Conservation (phyloP, 2,113 vertebrate species). For the Cygnus atratus region DNA sequence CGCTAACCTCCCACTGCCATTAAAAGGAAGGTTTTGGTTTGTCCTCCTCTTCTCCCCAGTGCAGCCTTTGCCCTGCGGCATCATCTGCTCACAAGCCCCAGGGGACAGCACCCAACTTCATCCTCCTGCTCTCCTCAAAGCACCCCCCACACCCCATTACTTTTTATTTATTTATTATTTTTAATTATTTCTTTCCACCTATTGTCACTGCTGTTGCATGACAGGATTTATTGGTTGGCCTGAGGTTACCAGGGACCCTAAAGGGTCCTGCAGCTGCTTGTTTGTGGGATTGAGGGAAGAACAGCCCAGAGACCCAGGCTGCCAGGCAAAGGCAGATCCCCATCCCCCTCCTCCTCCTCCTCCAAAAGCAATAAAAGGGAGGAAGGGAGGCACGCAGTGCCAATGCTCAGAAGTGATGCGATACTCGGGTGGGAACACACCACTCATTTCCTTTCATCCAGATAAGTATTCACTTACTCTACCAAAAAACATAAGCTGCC, state of each 20-base stretch:
- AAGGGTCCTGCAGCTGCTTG: neutral
- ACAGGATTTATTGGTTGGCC: neutral
- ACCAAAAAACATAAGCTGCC: neutral
- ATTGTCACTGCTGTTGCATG: neutral
- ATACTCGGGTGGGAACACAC: neutral
- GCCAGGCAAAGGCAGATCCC: neutral
- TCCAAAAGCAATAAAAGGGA: neutral
- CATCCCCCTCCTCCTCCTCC: neutral
- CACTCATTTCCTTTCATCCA: neutral
- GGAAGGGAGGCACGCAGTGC: fast-evolving
- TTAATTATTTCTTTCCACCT: neutral
- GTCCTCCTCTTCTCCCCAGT: neutral
- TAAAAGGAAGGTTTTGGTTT: neutral
- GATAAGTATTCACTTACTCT: neutral
- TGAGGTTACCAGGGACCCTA: neutral
- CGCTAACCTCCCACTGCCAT: neutral
- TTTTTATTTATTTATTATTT: neutral
- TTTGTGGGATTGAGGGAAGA: neutral
- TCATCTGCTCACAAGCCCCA: neutral
- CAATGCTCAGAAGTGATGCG: neutral
- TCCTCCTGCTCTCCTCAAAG: neutral
- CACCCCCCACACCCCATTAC: too few species aligned
- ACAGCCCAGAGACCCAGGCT: neutral
- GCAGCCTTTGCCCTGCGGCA: too few species aligned
- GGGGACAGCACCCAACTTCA: neutral